These are phyloP conservation scores for Allobates femoralis DNA, from an alignment of 2,797 vertebrate genomes.

Conservation along the genomic window DNA sequence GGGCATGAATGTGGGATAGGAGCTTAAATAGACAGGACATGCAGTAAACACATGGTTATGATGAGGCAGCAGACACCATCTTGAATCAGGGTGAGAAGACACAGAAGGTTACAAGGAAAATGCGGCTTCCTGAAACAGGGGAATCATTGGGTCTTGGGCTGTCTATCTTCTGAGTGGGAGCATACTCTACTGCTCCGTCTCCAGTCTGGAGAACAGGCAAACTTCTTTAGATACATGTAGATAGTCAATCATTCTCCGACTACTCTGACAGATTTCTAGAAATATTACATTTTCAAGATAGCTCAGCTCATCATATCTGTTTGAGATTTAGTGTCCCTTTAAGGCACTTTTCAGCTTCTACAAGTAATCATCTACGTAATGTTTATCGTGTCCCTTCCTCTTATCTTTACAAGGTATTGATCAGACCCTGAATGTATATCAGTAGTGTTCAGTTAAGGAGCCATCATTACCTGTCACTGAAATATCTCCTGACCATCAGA, in stretches of 20 bases:
- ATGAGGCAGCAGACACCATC: no score
- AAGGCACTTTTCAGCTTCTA: background rate
- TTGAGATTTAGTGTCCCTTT: background rate
- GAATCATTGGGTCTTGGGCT: no score
- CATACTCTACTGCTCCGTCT: background rate
- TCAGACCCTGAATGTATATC: background rate
- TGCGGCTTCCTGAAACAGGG: no score
- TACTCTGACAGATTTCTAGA: background rate
- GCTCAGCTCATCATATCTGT: background rate
- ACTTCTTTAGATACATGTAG: background rate
- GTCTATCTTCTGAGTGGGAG: no score
- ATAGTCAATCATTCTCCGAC: background rate
- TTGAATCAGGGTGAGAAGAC: no score
- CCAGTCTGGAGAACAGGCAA: background rate
- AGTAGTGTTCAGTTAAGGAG: background rate
- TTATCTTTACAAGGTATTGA: slow-evolving; percentile 18
- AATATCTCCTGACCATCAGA: slow-evolving; percentile 15
- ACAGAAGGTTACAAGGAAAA: no score
- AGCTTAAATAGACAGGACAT: no score
- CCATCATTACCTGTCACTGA: slow-evolving; percentile 14
- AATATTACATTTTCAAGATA: background rate
- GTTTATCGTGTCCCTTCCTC: background rate
- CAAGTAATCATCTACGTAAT: background rate
- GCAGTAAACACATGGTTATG: no score
- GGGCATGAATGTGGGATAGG: no score